phyloP scores from a whole-genome alignment of 2,113 vertebrate species.

The Halcyon senegalensis region DNA sequence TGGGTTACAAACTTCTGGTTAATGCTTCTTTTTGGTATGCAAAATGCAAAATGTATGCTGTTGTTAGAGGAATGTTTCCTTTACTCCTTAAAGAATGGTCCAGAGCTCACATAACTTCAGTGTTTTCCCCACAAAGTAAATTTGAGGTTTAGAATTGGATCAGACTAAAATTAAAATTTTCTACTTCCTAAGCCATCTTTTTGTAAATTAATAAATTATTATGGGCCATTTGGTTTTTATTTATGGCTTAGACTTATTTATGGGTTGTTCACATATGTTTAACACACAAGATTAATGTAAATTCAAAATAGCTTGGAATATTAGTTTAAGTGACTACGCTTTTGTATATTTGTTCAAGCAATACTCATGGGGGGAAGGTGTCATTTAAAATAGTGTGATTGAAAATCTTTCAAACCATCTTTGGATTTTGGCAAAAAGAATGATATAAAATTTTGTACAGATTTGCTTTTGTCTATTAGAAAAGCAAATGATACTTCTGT shows the following conservation, averaged over 20 bases:
- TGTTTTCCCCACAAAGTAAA: not conserved
- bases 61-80: not conserved
- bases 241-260: not conserved
- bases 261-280: not conserved
- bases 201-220: not conserved
- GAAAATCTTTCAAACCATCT: not conserved
- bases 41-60: not conserved
- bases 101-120: not conserved
- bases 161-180: not conserved
- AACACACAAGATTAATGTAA: not conserved
- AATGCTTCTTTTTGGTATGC: not conserved
- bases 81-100: not conserved
- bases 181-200: not conserved
- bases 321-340: not conserved
- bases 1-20: not conserved
- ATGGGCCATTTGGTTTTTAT: not conserved
- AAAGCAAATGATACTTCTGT: not conserved
- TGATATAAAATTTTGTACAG: not conserved
- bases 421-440: not conserved
- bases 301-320: not conserved
- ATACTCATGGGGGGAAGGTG: rapidly evolving
- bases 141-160: not conserved
- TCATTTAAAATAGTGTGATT: not conserved
- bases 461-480: not conserved
- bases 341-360: not conserved